Conservation (phyloP, 2,113 vertebrate species). For the Chaetorhynchus papuensis region DNA sequence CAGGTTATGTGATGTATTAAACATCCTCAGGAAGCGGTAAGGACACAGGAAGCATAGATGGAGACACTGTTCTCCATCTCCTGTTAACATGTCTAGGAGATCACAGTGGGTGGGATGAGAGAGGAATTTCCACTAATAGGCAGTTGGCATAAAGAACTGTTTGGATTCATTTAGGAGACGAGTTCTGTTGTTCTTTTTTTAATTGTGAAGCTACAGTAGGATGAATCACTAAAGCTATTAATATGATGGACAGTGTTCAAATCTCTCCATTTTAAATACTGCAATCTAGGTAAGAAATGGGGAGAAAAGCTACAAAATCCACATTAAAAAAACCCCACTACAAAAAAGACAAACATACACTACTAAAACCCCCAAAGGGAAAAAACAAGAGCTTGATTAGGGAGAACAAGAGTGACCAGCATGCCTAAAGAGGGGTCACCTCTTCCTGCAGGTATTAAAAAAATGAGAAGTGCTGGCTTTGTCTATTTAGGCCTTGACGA, state of each 20-base stretch:
- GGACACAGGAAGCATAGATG: neutral
- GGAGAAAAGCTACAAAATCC: neutral
- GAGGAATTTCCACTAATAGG: neutral
- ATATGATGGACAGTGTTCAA: neutral
- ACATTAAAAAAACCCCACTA: neutral
- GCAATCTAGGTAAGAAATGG: neutral
- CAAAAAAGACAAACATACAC: neutral
- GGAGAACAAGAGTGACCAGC: neutral
- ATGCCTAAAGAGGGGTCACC: neutral
- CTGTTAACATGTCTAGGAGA: neutral
- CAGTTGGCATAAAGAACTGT: neutral
- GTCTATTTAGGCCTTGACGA: neutral
- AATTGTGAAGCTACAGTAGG: constrained; percentile 3
- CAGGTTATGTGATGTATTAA: neutral
- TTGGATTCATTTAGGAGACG: neutral
- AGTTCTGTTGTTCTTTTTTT: constrained; percentile 37
- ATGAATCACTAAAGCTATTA: constrained; percentile 15
- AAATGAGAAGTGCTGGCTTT: neutral
- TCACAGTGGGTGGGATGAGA: neutral
- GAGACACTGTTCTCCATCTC: neutral
- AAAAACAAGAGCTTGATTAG: neutral
- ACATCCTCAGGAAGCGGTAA: neutral
- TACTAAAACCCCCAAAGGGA: neutral
- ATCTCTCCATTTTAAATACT: neutral
- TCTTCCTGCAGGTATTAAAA: neutral